phyloP scores from a whole-genome alignment of 1,140 invertebrate genomes.

The Polypedilum pembai region DNA sequence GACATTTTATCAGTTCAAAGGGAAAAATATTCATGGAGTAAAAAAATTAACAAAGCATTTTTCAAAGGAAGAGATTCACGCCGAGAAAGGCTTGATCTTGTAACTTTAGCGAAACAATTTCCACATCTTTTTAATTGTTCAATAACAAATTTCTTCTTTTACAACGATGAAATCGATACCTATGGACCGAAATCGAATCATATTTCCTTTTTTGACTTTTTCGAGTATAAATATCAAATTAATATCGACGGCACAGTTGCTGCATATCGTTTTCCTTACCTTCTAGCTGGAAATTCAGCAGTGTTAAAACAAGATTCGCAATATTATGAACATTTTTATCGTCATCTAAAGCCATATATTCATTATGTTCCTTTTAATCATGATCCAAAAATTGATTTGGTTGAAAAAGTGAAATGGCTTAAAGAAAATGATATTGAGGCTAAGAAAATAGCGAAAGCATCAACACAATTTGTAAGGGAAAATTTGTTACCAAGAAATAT shows the following conservation, averaged over 20 bases:
- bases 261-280: conserved; percentile 87
- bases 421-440: conserved; percentile 66
- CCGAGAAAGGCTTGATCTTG: conserved; percentile 70
- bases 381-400: conserved; percentile 60
- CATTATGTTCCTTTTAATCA: conserved; percentile 80
- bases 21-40: conserved; percentile 53
- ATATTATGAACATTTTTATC: conserved; percentile 94
- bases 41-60: conserved; percentile 70
- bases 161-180: conserved; percentile 70
- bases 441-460: conserved; percentile 61
- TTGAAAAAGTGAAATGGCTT: conserved; percentile 75
- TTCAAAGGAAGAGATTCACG: conserved; percentile 90
- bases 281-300: conserved; percentile 76
- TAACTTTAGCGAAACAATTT: conserved; percentile 67
- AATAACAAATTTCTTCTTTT: conserved; percentile 96
- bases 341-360: conserved; percentile 59
- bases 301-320: conserved; percentile 88
- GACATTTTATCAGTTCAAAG: conserved; percentile 84
- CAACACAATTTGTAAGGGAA: conserved; percentile 63
- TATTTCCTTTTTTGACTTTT: conserved; percentile 91
- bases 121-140: conserved; percentile 83
- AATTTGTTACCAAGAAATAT: conserved; percentile 79
- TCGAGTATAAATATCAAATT: conserved; percentile 95
- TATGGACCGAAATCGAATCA: conserved; percentile 79
- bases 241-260: conserved; percentile 95